These are phyloP conservation scores for Emesis russula DNA, from an alignment of 2,888 invertebrate genomes.

Conservation along the genomic window DNA sequence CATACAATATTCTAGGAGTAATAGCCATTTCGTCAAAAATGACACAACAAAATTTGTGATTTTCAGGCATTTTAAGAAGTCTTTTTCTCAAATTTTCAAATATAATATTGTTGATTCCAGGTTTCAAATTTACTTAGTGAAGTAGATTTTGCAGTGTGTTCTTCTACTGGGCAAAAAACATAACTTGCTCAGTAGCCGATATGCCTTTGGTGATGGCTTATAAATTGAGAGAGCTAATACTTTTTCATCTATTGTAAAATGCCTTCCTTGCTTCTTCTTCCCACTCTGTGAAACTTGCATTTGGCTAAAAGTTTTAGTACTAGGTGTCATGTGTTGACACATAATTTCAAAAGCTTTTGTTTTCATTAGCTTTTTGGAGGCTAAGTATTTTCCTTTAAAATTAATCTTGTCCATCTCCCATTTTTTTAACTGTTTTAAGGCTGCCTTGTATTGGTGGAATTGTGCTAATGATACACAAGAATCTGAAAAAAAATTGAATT, in stretches of 20 bases:
- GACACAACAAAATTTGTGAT: constrained; percentile 41
- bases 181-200: constrained; percentile 53
- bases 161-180: constrained; percentile 45
- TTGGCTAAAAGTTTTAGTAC: constrained; percentile 49
- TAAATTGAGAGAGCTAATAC: constrained; percentile 40
- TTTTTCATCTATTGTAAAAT: constrained; percentile 64
- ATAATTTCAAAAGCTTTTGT: constrained; percentile 35
- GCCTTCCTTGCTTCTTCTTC: constrained; percentile 58
- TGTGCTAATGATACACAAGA: too few relatives aligned
- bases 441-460: too few relatives aligned
- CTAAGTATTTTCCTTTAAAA: constrained; percentile 38
- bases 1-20: constrained; percentile 40
- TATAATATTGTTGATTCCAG: constrained; percentile 29
- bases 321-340: constrained; percentile 39
- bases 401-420: neutral
- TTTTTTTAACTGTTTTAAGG: neutral
- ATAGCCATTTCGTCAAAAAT: constrained; percentile 65
- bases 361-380: constrained; percentile 36
- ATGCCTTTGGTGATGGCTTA: constrained; percentile 67
- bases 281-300: constrained; percentile 55
- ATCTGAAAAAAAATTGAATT: too few relatives aligned
- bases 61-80: constrained; percentile 33
- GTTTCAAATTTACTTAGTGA: constrained; percentile 28
- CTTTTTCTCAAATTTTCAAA: constrained; percentile 31
- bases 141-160: constrained; percentile 40